Conservation (phyloP, 2,888 invertebrate genomes). For the Periphyllus acericola region DNA sequence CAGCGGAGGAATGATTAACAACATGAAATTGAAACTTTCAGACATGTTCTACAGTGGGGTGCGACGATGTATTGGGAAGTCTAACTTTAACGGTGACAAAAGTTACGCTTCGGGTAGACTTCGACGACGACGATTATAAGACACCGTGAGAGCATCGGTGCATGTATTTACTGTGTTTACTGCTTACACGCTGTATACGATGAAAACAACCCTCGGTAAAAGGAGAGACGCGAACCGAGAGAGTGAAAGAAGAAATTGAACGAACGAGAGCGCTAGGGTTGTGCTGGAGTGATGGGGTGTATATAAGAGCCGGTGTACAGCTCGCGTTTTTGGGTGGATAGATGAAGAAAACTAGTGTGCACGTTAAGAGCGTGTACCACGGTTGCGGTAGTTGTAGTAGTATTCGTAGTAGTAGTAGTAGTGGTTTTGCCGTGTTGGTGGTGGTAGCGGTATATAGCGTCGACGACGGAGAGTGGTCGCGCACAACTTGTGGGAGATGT, state of each 20-base stretch:
- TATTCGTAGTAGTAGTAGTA: too few relatives aligned
- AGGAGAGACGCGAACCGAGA: not conserved
- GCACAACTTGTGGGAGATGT: not conserved
- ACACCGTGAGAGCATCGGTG: too few relatives aligned
- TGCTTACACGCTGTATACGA: not conserved
- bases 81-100: constrained; percentile 8
- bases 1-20: too few relatives aligned
- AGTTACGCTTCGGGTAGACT: not conserved
- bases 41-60: not conserved
- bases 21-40: constrained; percentile 23
- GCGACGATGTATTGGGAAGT: not conserved
- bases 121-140: not conserved
- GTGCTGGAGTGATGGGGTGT: not conserved
- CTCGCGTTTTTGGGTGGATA: not conserved
- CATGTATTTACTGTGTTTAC: too few relatives aligned
- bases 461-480: not conserved
- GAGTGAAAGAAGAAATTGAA: not conserved
- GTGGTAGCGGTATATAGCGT: not conserved
- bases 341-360: too few relatives aligned
- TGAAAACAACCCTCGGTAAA: not conserved
- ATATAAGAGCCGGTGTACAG: not conserved
- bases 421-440: too few relatives aligned
- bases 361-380: too few relatives aligned
- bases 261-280: not conserved
- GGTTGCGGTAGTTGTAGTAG: too few relatives aligned